Conservation (phyloP, 2,888 invertebrate genomes). For the Cosmopolites sordidus region DNA sequence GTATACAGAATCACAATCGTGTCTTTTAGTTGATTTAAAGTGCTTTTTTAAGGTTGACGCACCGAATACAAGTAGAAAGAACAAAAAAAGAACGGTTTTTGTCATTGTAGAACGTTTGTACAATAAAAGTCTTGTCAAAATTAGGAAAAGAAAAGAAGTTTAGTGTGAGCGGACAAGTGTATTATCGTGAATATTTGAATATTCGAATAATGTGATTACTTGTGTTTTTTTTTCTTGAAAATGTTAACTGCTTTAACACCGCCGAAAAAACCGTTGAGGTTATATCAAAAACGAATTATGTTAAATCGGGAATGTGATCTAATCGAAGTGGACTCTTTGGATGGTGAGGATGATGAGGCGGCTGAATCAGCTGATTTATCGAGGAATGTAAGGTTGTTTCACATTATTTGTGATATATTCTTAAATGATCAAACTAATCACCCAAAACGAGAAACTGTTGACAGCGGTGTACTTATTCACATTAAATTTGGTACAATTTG, state of each 20-base stretch:
- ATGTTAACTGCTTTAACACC: slow-evolving; percentile 35
- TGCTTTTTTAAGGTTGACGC: slow-evolving; percentile 23
- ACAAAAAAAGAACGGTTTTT: too few species aligned
- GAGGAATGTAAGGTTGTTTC: background rate
- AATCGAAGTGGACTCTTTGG: slow-evolving; percentile 48
- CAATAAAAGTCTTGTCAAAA: too few species aligned
- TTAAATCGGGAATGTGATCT: slow-evolving; percentile 33
- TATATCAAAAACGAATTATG: slow-evolving; percentile 37
- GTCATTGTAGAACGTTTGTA: too few species aligned
- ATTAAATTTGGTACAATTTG: too few species aligned
- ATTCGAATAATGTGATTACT: background rate
- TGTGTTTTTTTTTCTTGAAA: background rate
- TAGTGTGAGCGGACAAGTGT: too few species aligned
- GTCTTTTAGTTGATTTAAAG: slow-evolving; percentile 23
- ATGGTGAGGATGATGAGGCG: slow-evolving; percentile 26
- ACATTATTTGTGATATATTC: too few species aligned
- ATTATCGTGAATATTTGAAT: too few species aligned
- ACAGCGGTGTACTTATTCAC: too few species aligned
- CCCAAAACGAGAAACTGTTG: too few species aligned
- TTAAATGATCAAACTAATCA: too few species aligned
- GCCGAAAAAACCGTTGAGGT: slow-evolving; percentile 39
- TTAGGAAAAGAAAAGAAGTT: too few species aligned
- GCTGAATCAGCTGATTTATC: background rate
- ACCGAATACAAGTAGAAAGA: background rate
- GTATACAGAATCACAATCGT: slow-evolving; percentile 44